Conservation (phyloP, 1,140 invertebrate species). For the Battus philenor region DNA sequence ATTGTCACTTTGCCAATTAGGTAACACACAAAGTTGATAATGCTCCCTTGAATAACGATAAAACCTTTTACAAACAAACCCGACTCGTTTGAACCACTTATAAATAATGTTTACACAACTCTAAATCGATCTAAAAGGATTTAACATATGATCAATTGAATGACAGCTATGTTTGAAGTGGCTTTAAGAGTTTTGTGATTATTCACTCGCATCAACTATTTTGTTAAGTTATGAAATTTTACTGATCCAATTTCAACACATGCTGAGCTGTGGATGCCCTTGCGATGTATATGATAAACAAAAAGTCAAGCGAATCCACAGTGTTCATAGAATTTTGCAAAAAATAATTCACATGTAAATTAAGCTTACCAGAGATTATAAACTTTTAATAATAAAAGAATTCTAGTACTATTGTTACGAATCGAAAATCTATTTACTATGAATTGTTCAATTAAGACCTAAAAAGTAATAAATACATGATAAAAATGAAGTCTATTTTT, state of each 20-base stretch:
- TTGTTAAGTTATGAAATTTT: neutral
- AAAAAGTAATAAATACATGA: too few relatives aligned
- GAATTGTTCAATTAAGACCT: too few relatives aligned
- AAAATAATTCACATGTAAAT: too few relatives aligned
- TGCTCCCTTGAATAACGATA: conserved; percentile 5
- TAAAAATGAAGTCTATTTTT: too few relatives aligned
- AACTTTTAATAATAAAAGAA: too few relatives aligned
- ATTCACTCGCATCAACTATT: conserved; percentile 1
- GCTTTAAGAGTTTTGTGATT: conserved; percentile 2
- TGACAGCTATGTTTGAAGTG: conserved; percentile 12
- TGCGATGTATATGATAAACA: too few relatives aligned
- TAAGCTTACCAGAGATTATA: too few relatives aligned
- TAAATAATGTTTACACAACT: conserved; percentile 13
- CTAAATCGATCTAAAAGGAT: conserved; percentile 7
- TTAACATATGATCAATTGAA: conserved; percentile 10
- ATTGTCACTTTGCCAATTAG: neutral
- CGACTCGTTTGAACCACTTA: neutral
- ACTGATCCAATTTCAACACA: conserved; percentile 1
- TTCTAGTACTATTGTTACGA: too few relatives aligned
- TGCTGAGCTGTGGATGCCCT: too few relatives aligned
- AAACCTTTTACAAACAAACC: conserved; percentile 9
- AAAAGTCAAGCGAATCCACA: too few relatives aligned
- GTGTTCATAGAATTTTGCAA: too few relatives aligned
- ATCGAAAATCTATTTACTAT: conserved; percentile 9
- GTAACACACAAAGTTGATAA: neutral